Conservation (phyloP, 2,797 vertebrate species). For the Bradypus variegatus region DNA sequence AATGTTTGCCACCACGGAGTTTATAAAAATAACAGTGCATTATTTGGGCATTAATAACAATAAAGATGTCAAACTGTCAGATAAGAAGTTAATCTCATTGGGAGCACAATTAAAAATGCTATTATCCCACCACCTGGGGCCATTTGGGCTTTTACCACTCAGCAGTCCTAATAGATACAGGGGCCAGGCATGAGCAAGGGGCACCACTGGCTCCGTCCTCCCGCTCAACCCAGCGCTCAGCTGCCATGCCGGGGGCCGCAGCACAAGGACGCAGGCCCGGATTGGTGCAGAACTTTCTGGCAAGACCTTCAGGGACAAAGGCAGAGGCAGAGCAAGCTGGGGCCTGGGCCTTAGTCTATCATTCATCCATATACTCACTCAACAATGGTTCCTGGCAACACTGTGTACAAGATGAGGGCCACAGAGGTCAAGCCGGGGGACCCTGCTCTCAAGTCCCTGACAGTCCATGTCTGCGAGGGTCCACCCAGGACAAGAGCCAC, state of each 20-base stretch:
- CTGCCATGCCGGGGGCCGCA: neutral
- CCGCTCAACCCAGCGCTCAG: neutral
- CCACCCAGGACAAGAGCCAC: neutral
- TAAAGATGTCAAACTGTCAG: conserved; percentile 79
- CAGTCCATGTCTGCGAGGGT: too few relatives aligned
- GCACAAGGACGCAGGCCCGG: neutral
- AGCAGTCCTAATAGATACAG: conserved; percentile 53
- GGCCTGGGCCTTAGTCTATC: neutral
- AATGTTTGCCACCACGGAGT: conserved; percentile 67
- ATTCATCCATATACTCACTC: neutral
- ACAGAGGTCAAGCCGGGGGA: neutral
- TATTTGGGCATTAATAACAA: conserved; percentile 76
- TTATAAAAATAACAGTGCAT: conserved; percentile 58
- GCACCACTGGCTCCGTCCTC: neutral
- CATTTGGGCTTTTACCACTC: conserved; percentile 61
- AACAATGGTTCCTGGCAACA: neutral
- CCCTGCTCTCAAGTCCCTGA: neutral
- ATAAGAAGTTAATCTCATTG: conserved; percentile 76
- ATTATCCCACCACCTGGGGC: conserved; percentile 78
- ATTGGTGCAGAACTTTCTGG: neutral
- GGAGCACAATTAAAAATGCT: conserved; percentile 76
- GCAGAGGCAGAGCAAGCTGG: neutral
- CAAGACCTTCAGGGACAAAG: neutral
- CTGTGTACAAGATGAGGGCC: neutral
- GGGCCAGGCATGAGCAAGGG: neutral